These are phyloP conservation scores for Ypsolopha scabrella DNA, from an alignment of 2,888 invertebrate genomes.

Conservation along the genomic window DNA sequence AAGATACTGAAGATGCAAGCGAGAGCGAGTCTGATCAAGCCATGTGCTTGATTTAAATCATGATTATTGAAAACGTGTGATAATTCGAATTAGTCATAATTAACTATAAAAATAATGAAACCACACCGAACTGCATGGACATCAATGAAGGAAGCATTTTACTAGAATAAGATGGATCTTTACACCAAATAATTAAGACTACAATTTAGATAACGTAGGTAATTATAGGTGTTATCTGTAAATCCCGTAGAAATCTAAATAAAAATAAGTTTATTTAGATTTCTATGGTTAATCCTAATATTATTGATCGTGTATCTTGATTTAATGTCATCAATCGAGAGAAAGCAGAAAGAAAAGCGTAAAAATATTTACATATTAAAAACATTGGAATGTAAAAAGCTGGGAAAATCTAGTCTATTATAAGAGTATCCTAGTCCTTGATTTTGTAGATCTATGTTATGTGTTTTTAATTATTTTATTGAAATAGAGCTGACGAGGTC, in stretches of 20 bases:
- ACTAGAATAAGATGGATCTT: constrained; percentile 35
- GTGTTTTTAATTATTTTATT: background rate
- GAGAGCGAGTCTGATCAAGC: too few relatives aligned
- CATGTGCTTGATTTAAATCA: too few relatives aligned
- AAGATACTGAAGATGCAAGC: too few relatives aligned
- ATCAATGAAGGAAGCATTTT: constrained; percentile 24
- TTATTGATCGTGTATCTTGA: too few relatives aligned
- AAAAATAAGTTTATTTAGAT: background rate
- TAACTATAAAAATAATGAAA: background rate
- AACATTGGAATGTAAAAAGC: too few relatives aligned
- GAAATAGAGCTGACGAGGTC: constrained; percentile 7
- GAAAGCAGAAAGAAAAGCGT: background rate
- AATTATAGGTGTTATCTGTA: constrained; percentile 16
- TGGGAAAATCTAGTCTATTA: too few relatives aligned
- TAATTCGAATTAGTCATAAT: background rate
- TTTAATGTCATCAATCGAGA: background rate
- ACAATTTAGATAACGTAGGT: constrained; percentile 50
- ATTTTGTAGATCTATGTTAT: too few relatives aligned
- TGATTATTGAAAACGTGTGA: background rate
- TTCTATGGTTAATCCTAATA: too few relatives aligned
- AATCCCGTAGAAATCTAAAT: too few relatives aligned
- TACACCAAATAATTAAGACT: constrained; percentile 68
- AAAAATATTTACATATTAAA: background rate
- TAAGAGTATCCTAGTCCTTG: too few relatives aligned
- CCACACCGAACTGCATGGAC: background rate